Percentiles rank a stretch among this genome's conserved stretches.
phyloP scores from a whole-genome alignment of 2,797 vertebrate species.

The Esox lucius region DNA sequence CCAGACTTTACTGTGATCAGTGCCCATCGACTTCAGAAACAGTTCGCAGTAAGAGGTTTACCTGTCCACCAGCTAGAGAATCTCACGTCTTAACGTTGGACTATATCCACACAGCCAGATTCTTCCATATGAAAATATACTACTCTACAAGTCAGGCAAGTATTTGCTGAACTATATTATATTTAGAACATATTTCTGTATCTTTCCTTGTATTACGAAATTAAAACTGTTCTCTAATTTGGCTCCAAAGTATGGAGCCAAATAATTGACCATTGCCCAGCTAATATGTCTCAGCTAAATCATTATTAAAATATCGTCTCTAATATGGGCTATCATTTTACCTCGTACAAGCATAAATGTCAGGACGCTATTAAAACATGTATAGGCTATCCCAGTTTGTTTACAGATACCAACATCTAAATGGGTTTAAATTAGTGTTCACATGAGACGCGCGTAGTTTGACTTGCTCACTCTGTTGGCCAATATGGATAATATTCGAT shows the following conservation, averaged over 20 bases:
- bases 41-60: slow-evolving; percentile 61
- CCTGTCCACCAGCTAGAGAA: slow-evolving; percentile 18
- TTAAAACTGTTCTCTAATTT: neutral
- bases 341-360: neutral
- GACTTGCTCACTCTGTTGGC: neutral
- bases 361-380: neutral
- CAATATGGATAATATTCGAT: neutral
- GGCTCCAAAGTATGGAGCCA: neutral
- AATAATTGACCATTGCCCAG: neutral
- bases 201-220: neutral
- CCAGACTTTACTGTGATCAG: slow-evolving; percentile 20
- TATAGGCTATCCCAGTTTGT: neutral
- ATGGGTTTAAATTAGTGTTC: neutral
- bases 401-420: neutral
- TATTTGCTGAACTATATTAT: slow-evolving; percentile 14
- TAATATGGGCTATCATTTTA: neutral
- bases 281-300: neutral
- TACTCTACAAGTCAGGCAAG: slow-evolving; percentile 50
- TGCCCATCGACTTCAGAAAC: slow-evolving; percentile 27
- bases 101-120: neutral
- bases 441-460: neutral
- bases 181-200: neutral
- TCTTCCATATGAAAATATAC: neutral
- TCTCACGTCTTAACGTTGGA: slow-evolving; percentile 34
- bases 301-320: neutral